A percentile compares a stretch with the other conserved stretches of the same genome.
phyloP scores from a whole-genome alignment of 2,888 invertebrate genomes.

The Hypena proboscidalis region DNA sequence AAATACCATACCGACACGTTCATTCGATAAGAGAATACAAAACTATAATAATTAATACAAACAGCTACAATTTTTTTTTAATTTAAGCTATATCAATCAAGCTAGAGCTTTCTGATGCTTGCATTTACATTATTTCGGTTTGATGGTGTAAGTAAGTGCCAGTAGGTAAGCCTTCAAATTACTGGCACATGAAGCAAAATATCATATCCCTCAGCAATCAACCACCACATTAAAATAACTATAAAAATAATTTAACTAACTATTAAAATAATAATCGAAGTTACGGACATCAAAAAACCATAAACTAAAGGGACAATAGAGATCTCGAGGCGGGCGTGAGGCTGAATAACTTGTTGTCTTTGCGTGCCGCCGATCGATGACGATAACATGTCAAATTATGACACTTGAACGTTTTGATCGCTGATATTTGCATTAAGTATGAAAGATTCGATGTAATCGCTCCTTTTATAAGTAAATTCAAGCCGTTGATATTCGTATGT shows the following conservation, averaged over 20 bases:
- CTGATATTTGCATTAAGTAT: slow-evolving; percentile 32
- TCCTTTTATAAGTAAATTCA: slow-evolving; percentile 13
- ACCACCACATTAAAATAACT: no score
- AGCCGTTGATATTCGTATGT: no score
- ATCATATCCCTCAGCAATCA: slow-evolving; percentile 39
- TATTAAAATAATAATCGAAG: slow-evolving; percentile 56
- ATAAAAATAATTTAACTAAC: slow-evolving; percentile 43
- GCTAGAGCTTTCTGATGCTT: no score
- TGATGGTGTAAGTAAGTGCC: no score
- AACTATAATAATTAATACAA: no score
- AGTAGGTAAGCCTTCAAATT: no score
- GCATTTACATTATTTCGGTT: no score
- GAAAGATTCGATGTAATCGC: slow-evolving; percentile 15
- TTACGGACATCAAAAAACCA: slow-evolving; percentile 46
- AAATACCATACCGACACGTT: slow-evolving; percentile 2
- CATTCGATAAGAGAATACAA: no score
- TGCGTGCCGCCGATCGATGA: slow-evolving; percentile 57
- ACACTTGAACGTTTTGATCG: slow-evolving; percentile 43
- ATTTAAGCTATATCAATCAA: no score
- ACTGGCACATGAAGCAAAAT: no score
- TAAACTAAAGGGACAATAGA: slow-evolving; percentile 55
- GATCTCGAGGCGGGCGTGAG: slow-evolving; percentile 49
- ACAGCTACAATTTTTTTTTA: no score
- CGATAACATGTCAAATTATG: slow-evolving; percentile 57
- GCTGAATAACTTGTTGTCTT: slow-evolving; percentile 59